A percentile compares a stretch with the other conserved stretches of the same genome.
Conservation (phyloP, 2,797 vertebrate genomes). For the Characodon lateralis region DNA sequence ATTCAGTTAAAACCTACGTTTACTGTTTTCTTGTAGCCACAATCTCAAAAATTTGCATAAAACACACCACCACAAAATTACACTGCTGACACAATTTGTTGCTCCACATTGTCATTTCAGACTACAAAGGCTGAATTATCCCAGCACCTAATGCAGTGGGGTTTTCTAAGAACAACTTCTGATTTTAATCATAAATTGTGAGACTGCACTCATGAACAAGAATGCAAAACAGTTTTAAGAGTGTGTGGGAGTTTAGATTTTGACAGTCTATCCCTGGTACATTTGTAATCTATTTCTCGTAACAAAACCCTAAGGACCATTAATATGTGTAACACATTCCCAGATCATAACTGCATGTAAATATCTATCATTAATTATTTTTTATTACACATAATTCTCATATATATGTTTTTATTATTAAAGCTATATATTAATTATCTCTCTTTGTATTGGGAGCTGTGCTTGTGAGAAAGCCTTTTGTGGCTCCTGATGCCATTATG, state of each 20-base stretch:
- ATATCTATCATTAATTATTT: background rate
- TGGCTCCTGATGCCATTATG: too few relatives aligned
- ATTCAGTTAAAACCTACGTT: background rate
- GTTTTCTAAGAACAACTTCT: constrained; percentile 3
- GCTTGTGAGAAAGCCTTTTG: background rate
- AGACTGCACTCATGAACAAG: background rate
- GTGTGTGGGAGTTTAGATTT: background rate
- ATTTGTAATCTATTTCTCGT: background rate
- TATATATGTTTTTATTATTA: background rate
- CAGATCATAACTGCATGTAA: background rate
- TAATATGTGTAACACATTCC: too few relatives aligned
- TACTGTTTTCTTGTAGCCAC: background rate
- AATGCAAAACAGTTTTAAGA: constrained; percentile 7
- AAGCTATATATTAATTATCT: background rate
- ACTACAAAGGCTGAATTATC: background rate
- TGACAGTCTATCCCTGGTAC: background rate
- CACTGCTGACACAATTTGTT: background rate
- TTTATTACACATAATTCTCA: background rate
- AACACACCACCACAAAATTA: background rate
- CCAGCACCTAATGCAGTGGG: background rate
- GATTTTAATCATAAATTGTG: constrained; percentile 5
- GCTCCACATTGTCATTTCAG: background rate
- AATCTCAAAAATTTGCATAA: background rate
- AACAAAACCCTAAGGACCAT: background rate
- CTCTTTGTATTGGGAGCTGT: background rate